Base-by-base conservation (phyloP, 2,888 invertebrate genomes). In the Folsomia candida region DNA sequence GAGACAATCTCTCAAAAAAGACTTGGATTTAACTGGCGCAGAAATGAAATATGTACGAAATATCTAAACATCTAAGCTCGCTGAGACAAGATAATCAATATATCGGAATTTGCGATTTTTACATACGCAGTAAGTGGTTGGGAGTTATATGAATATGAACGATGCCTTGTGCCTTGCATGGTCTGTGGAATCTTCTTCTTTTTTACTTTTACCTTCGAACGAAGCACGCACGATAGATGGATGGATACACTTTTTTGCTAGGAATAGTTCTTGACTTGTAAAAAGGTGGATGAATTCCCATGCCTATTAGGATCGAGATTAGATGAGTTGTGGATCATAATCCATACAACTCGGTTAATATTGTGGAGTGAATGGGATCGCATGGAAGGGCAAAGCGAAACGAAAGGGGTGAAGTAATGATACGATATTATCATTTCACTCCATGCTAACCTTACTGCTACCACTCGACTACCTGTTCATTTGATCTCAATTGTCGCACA, bases 401-500 rank as follows among this genome's bases (percentile, higher is more conserved):
- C 25, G 14, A 60, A 26, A 60, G 27, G 60, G 60, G 3, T 60
- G 6, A 14, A 60, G 26, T 24, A 60, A 60, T 60, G 60, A 60
- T 37, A 37, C 37, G 37, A 37, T 37, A 37, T 37, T 4, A 4
- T 37, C 14, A 37, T 9, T 37, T 37, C 14, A 14, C 37, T 37
- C 14, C n/a, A n/a, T n/a, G n/a, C n/a, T n/a, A n/a, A n/a, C n/a
- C n/a, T 47, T 47, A 47, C 14, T 11, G 11, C 47, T 47, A 47
- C 47, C 47, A 11, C 47, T 14, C 9, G 11, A 25, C 60, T 60
- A 60, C 60, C 60, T 60, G 60, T 26, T 60, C 25, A 60, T 60
- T 60, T 60, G 26, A 60, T 60, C 60, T 26, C 24, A 24, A 60
- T 60, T 60, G 60, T 60, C 60, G 60, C 26, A 14, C 25, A 26